Conservation (phyloP, 2,113 vertebrate genomes). For the Nesoenas mayeri region DNA sequence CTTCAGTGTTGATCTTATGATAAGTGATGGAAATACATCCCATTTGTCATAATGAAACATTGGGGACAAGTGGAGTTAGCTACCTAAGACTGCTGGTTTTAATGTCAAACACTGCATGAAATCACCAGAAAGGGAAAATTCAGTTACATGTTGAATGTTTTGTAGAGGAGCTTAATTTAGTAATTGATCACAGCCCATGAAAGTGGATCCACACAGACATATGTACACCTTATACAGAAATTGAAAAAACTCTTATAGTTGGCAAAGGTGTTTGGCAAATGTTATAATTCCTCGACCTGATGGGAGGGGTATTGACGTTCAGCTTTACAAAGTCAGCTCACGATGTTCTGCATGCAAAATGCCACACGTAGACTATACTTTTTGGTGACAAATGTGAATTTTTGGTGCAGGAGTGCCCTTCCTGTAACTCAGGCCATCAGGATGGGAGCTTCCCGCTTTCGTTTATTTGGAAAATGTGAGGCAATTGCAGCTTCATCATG, state of each 20-base stretch:
- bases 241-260: not conserved
- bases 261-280: not conserved
- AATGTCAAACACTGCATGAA: not conserved
- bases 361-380: accelerated
- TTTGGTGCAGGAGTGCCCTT: conserved; percentile 9
- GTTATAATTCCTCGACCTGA: not conserved
- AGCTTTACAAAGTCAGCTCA: not conserved
- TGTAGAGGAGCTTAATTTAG: not conserved
- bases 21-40: conserved; percentile 41
- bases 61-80: not conserved
- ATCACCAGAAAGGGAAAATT: not conserved
- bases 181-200: not conserved
- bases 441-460: conserved; percentile 4
- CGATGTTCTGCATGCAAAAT: not conserved
- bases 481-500: not conserved
- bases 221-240: not conserved
- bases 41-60: conserved; percentile 49
- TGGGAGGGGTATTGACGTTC: accelerated
- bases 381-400: not conserved
- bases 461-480: conserved; percentile 23
- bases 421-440: not conserved
- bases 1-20: conserved; percentile 40
- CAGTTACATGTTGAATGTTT: not conserved
- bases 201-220: not conserved
- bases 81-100: conserved; percentile 16